phyloP scores from a whole-genome alignment of 2,797 vertebrate species.

The Perodicticus potto region DNA sequence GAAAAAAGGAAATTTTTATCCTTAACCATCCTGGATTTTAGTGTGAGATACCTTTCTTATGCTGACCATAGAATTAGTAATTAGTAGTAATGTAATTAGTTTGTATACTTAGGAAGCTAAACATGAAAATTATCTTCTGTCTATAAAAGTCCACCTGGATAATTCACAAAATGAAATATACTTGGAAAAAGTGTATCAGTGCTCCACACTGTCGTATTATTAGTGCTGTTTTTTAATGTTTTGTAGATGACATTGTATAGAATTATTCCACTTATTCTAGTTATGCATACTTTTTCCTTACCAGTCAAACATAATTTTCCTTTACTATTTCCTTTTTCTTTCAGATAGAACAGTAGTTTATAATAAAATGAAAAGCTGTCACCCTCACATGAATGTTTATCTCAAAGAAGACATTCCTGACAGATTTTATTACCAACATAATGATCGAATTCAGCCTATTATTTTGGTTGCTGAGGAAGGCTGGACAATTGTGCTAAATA shows the following conservation, averaged over 20 bases:
- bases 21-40: conserved; percentile 38
- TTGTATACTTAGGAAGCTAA: conserved; percentile 45
- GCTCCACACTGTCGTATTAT: neutral
- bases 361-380: conserved; percentile 90
- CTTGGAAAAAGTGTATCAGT: neutral
- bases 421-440: conserved; percentile 94
- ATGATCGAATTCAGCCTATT: conserved; percentile 92
- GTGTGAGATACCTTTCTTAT: neutral
- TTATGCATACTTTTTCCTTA: neutral
- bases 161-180: conserved; percentile 23
- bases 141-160: neutral
- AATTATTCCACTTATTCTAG: conserved; percentile 13
- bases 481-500: conserved; percentile 94
- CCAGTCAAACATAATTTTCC: neutral
- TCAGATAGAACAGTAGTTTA: conserved; percentile 90
- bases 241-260: conserved; percentile 18
- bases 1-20: conserved; percentile 1
- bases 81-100: conserved; percentile 18
- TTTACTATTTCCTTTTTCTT: conserved; percentile 70
- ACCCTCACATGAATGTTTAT: conserved; percentile 92
- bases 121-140: conserved; percentile 17
- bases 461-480: conserved; percentile 96
- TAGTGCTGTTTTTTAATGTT: conserved; percentile 7
- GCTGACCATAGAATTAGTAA: neutral
- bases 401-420: conserved; percentile 93